Base-by-base conservation (phyloP, 1,140 invertebrate genomes). In the Agrypnia vestita region DNA sequence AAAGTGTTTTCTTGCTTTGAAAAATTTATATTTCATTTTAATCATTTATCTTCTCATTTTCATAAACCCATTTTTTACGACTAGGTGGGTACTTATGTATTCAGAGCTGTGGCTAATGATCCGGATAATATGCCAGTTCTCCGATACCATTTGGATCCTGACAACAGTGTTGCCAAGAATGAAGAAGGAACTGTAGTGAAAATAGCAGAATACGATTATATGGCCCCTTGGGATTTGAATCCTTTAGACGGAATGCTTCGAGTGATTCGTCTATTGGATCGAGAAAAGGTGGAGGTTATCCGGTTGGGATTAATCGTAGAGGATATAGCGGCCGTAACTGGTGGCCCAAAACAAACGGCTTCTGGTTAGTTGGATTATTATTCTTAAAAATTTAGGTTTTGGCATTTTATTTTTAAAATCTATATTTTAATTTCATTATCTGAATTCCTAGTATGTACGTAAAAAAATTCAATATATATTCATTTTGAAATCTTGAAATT, bases 211-310 rank as follows among this genome's bases (percentile, higher is more conserved):
- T 95, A 95, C 84, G 94, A 96, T 87, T 93, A 92, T 82, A 86
- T 93, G 49, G 89, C 91, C 0, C 87, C 93, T 10, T 94, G 97
- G 86, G 93, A 95, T 77, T 88, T 97, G 49, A 94, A 96, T 84
- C 86, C 94, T 4, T 89, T 94, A 0, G 94, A 95, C 83, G 96
- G 96, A 0, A 88, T 93, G 17, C 85, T 97, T 0, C 92, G 91
- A 82, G 90, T 93, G 25, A 85, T 88, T 8, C 85, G 86, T 85
- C 84, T 93, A 19, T 84, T 98, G 11, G 97, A 98, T 86, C 90
- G 97, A 81, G 97, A 98, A 89, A 92, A 92, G 85, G 93, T 97
- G 0, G 96, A 97, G 87, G 92, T 90, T 3, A 93, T 97, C 11
- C 93, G 93, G 84, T 85, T 98, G 8, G 91, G 92, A 0, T 85